A percentile compares a stretch with the other conserved stretches of the same genome.
phyloP scores from a whole-genome alignment of 1,140 invertebrate species.

The Anagrus nilaparvatae region DNA sequence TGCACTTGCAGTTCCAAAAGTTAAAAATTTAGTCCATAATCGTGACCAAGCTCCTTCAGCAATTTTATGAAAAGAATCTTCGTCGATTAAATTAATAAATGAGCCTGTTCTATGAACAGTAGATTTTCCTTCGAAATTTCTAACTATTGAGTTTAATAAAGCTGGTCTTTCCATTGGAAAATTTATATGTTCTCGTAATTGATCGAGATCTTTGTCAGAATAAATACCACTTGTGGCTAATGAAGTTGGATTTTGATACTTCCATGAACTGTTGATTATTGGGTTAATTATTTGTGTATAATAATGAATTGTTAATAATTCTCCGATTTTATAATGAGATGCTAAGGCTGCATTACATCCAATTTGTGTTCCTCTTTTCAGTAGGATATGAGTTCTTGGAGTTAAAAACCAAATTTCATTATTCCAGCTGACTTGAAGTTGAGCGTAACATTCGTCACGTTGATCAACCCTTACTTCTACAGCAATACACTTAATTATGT shows the following conservation, averaged over 20 bases:
- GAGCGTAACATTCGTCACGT: conserved; percentile 14
- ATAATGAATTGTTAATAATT: conserved; percentile 1
- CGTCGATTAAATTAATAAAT: conserved; percentile 5
- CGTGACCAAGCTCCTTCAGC: neutral
- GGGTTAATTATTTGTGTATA: neutral
- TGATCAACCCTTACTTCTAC: conserved; percentile 6
- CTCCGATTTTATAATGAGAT: conserved; percentile 1
- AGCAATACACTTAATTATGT: conserved; percentile 16
- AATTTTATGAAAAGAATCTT: conserved; percentile 8
- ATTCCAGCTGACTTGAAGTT: conserved; percentile 9
- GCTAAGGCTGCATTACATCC: conserved; percentile 12
- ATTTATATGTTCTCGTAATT: conserved; percentile 13
- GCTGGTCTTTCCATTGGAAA: conserved; percentile 12
- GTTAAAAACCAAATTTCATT: conserved; percentile 15
- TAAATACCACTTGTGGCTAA: conserved; percentile 10
- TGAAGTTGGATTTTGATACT: conserved; percentile 7
- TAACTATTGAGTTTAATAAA: conserved; percentile 6
- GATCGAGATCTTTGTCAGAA: conserved; percentile 8
- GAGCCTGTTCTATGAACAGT: neutral
- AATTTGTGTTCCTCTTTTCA: conserved; percentile 4
- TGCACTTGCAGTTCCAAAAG: conserved; percentile 7
- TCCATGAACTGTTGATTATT: conserved; percentile 1
- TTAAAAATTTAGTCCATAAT: conserved; percentile 7
- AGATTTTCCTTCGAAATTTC: conserved; percentile 1
- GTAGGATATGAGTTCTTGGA: conserved; percentile 15